These are phyloP conservation scores for Cephus cinctus DNA, from an alignment of 1,140 invertebrate species.

Conservation along the genomic window DNA sequence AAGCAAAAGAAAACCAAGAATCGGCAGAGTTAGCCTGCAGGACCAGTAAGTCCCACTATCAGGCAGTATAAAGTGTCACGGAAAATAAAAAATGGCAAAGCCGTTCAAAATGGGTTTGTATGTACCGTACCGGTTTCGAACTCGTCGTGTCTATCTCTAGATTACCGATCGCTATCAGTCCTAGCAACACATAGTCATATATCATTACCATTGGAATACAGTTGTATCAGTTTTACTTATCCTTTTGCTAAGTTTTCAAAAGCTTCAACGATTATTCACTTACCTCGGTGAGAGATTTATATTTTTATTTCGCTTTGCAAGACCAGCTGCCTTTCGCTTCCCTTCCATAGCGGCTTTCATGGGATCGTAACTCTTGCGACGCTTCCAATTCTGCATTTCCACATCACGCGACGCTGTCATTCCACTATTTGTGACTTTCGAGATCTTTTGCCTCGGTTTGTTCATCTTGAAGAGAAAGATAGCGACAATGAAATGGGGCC, in stretches of 20 bases:
- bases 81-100: slow-evolving; percentile 12
- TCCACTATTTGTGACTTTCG: slow-evolving; percentile 40
- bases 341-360: slow-evolving; percentile 83
- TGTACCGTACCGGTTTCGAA: slow-evolving; percentile 34
- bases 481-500: too few species aligned
- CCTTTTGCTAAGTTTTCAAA: too few species aligned
- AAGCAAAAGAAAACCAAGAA: too few species aligned
- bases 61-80: slow-evolving; percentile 24
- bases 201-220: slow-evolving; percentile 10
- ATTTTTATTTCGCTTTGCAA: slow-evolving; percentile 33
- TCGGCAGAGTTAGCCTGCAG: too few species aligned
- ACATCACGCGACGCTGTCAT: slow-evolving; percentile 68
- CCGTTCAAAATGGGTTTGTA: slow-evolving; percentile 12
- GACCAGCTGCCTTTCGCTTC: slow-evolving; percentile 56
- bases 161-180: slow-evolving; percentile 40
- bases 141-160: slow-evolving; percentile 33
- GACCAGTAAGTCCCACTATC: too few species aligned
- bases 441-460: too few species aligned
- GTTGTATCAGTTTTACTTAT: too few species aligned
- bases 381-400: slow-evolving; percentile 90
- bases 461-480: too few species aligned
- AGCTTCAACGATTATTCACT: too few species aligned
- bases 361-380: slow-evolving; percentile 87
- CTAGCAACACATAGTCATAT: slow-evolving; percentile 40
- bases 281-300: slow-evolving; percentile 37